These are phyloP conservation scores for Sebastolobus alascanus DNA, from an alignment of 2,797 vertebrate genomes.

Conservation along the genomic window DNA sequence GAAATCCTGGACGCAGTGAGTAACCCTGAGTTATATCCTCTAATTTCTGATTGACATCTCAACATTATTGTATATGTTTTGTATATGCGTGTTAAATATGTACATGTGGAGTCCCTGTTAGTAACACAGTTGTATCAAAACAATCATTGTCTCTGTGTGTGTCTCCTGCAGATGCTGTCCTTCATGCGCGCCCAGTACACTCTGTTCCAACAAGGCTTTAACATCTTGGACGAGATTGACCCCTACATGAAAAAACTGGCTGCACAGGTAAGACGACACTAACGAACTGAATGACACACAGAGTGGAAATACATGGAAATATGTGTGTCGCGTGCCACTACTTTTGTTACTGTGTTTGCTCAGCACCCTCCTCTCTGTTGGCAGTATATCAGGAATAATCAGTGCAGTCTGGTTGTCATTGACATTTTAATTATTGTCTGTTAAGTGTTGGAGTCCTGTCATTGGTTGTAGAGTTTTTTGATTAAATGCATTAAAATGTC, in stretches of 20 bases:
- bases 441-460: not conserved
- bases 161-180: constrained; percentile 92
- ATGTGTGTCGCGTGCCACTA: not conserved
- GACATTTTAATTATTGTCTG: not conserved
- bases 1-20: constrained; percentile 98
- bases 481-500: not conserved
- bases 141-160: not conserved
- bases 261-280: constrained; percentile 86
- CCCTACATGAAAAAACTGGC: constrained; percentile 98
- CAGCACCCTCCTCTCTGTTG: not conserved
- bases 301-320: not conserved
- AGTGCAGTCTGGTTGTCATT: not conserved
- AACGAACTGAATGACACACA: not conserved
- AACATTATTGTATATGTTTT: not conserved
- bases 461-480: not conserved
- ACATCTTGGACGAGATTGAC: constrained; percentile 94
- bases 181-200: constrained; percentile 98
- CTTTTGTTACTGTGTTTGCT: constrained; percentile 1
- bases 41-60: not conserved
- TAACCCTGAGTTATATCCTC: not conserved
- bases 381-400: not conserved
- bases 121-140: not conserved
- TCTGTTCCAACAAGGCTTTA: constrained; percentile 96
- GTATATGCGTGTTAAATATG: not conserved
- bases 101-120: not conserved